phyloP scores from a whole-genome alignment of 1,140 invertebrate genomes.

The Drosophila insularis region DNA sequence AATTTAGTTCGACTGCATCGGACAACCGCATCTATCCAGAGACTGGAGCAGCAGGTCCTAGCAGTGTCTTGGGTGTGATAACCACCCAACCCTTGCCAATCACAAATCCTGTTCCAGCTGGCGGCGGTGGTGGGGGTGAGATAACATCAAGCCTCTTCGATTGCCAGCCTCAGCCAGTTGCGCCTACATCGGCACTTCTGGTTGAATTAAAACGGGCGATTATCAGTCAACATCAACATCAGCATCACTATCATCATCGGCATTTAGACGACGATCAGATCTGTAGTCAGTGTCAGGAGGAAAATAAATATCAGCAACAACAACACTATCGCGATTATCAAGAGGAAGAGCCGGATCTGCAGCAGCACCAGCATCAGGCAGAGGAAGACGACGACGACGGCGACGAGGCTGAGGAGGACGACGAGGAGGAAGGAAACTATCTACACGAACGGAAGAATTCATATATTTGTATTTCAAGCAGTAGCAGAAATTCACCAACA shows the following conservation, averaged over 20 bases:
- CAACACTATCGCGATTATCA: conserved; percentile 24
- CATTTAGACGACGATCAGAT: conserved; percentile 23
- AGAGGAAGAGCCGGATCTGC: conserved; percentile 35
- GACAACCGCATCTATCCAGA: conserved; percentile 80
- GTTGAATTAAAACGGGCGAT: conserved; percentile 74
- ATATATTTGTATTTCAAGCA: conserved; percentile 4
- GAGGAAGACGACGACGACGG: too few relatives aligned
- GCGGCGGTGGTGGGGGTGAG: conserved; percentile 17
- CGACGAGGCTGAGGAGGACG: conserved; percentile 20
- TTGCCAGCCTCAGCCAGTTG: conserved; percentile 45
- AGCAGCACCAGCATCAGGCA: too few relatives aligned
- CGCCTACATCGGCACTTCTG: conserved; percentile 51
- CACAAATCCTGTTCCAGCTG: not conserved
- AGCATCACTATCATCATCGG: conserved; percentile 3
- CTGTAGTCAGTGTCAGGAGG: conserved; percentile 46
- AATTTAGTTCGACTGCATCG: conserved; percentile 71
- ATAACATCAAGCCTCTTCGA: conserved; percentile 55
- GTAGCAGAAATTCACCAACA: conserved; percentile 10
- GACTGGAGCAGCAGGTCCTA: conserved; percentile 17
- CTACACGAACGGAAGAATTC: conserved; percentile 17
- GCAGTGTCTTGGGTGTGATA: conserved; percentile 60
- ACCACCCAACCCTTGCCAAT: conserved; percentile 67
- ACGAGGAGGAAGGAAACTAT: conserved; percentile 28
- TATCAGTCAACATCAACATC: conserved; percentile 44
- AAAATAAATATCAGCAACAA: conserved; percentile 10